Conservation (phyloP, 2,888 invertebrate genomes). For the Lamellibrachia columna region DNA sequence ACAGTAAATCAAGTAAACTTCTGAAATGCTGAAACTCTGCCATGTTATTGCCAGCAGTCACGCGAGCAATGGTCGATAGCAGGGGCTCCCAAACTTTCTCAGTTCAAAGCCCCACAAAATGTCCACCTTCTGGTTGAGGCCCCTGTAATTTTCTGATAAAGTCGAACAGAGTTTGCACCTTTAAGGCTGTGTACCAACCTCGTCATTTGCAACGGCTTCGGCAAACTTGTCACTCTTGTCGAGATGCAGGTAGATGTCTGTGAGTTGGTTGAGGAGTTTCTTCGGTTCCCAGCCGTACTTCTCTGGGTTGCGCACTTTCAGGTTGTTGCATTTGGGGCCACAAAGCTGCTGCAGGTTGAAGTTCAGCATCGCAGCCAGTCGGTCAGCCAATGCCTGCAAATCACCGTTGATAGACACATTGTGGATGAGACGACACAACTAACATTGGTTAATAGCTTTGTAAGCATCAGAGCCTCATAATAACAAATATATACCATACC, state of each 20-base stretch:
- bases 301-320: constrained; percentile 90
- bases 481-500: no score
- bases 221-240: constrained; percentile 81
- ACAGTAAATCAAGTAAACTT: no score
- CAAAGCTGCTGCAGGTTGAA: constrained; percentile 96
- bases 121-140: no score
- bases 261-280: constrained; percentile 87
- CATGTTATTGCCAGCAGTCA: no score
- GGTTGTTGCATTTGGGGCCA: constrained; percentile 90
- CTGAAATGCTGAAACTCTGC: no score
- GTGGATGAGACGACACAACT: background rate
- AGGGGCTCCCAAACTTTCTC: no score
- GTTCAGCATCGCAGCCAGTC: constrained; percentile 97
- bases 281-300: constrained; percentile 98
- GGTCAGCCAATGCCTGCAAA: constrained; percentile 82
- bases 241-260: constrained; percentile 96
- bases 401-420: background rate
- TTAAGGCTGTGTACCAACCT: constrained; percentile 71
- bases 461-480: background rate
- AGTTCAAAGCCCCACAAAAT: no score
- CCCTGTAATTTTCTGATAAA: background rate
- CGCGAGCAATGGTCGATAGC: no score
- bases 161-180: background rate
- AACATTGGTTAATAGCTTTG: background rate
- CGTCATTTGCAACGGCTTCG: constrained; percentile 89